Conservation (phyloP, 1,140 invertebrate species). For the Zaprionus taronus region DNA sequence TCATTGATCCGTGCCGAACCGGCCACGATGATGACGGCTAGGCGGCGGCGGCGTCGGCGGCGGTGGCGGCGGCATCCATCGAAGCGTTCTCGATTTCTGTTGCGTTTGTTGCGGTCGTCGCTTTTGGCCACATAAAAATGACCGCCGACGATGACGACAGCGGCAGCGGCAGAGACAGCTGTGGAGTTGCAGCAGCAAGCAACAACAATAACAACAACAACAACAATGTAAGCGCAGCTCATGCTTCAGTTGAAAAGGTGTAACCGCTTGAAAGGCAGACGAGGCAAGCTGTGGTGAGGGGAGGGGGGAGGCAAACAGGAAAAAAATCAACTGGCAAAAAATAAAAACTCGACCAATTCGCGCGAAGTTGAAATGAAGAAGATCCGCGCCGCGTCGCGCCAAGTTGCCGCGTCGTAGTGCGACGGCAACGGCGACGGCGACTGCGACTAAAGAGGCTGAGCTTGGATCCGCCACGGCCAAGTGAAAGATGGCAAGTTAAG, state of each 20-base stretch:
- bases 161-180: conserved; percentile 22
- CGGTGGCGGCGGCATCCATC: conserved; percentile 63
- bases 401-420: not conserved
- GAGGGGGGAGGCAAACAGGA: not conserved
- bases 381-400: conserved; percentile 39
- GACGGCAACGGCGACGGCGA: too few species aligned
- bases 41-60: conserved; percentile 45
- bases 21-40: conserved; percentile 6
- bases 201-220: conserved; percentile 25
- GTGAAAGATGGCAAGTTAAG: conserved; percentile 78
- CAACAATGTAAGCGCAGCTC: conserved; percentile 64
- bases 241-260: conserved; percentile 67
- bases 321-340: conserved; percentile 17
- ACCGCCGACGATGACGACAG: conserved; percentile 64
- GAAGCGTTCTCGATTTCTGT: conserved; percentile 82
- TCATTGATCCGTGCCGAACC: conserved; percentile 82
- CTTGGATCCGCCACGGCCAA: conserved; percentile 30
- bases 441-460: not conserved
- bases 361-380: conserved; percentile 79
- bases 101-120: conserved; percentile 80
- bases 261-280: conserved; percentile 51
- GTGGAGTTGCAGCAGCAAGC: conserved; percentile 43
- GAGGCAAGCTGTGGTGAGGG: not conserved
- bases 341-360: conserved; percentile 77
- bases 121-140: conserved; percentile 80